These are phyloP conservation scores for Notothenia rossii DNA, from an alignment of 2,113 vertebrate genomes.

Conservation along the genomic window DNA sequence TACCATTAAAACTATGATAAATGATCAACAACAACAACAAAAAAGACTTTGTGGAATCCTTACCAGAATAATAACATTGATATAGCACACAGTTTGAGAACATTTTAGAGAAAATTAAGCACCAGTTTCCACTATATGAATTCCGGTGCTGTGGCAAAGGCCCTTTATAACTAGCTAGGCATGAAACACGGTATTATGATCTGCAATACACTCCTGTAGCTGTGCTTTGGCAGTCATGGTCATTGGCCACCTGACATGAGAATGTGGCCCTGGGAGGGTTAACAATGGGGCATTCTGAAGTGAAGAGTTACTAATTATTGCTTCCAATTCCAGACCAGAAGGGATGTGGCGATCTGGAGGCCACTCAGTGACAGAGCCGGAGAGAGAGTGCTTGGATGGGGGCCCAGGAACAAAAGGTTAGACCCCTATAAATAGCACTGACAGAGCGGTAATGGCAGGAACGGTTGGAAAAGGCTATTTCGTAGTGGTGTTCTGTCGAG, in stretches of 20 bases:
- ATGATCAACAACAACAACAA: not conserved
- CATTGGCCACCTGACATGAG: slow-evolving; percentile 63
- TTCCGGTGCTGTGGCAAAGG: slow-evolving; percentile 19
- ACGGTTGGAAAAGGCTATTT: slow-evolving; percentile 41
- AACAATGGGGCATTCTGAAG: slow-evolving; percentile 66
- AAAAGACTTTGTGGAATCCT: no score
- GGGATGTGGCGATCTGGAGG: slow-evolving; percentile 57
- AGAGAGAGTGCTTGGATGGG: slow-evolving; percentile 69
- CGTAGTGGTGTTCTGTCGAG: slow-evolving; percentile 52
- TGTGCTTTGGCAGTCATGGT: slow-evolving; percentile 44
- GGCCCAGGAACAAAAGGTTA: slow-evolving; percentile 75
- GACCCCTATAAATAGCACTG: slow-evolving; percentile 69
- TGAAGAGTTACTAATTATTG: slow-evolving; percentile 77
- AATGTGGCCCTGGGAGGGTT: slow-evolving; percentile 64
- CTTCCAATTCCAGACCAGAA: slow-evolving; percentile 52
- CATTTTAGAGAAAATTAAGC: not conserved
- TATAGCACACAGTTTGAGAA: not conserved
- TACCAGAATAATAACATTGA: not conserved
- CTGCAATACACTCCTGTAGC: slow-evolving; percentile 41
- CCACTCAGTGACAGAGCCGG: slow-evolving; percentile 57
- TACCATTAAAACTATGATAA: not conserved
- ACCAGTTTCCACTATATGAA: not conserved
- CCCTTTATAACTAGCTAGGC: slow-evolving; percentile 30
- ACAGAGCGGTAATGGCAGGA: slow-evolving; percentile 55
- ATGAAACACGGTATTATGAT: slow-evolving; percentile 45